phyloP scores from a whole-genome alignment of 2,888 invertebrate species.

The Micoletzkya japonica region DNA sequence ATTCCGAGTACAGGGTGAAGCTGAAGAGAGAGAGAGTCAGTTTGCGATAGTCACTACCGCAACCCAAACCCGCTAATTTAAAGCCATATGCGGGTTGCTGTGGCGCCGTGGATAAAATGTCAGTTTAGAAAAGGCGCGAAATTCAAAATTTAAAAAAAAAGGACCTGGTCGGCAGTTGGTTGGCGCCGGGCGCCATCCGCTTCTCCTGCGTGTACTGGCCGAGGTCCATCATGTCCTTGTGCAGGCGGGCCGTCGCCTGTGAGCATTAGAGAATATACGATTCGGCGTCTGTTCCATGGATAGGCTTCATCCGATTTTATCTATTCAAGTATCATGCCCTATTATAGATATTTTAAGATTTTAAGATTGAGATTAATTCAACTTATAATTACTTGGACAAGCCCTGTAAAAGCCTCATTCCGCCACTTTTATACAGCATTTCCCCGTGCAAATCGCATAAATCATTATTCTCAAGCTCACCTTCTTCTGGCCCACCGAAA shows the following conservation, averaged over 20 bases:
- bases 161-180: constrained; percentile 37
- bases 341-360: too few species aligned
- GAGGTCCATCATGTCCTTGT: constrained; percentile 91
- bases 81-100: too few species aligned
- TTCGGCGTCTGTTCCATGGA: too few species aligned
- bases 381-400: too few species aligned
- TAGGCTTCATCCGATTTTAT: too few species aligned
- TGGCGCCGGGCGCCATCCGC: constrained; percentile 35
- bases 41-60: not conserved
- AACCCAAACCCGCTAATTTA: too few species aligned
- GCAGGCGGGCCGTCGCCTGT: constrained; percentile 46
- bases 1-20: constrained; percentile 42
- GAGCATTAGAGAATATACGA: not conserved
- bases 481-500: constrained; percentile 87
- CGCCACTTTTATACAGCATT: too few species aligned
- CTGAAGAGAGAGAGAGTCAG: constrained; percentile 26
- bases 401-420: too few species aligned
- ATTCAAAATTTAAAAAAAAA: constrained; percentile 9
- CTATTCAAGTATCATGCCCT: too few species aligned
- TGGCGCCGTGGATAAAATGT: too few species aligned
- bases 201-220: constrained; percentile 37
- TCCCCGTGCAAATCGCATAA: too few species aligned
- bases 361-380: too few species aligned
- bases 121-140: not conserved
- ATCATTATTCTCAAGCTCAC: constrained; percentile 66